phyloP scores from a whole-genome alignment of 2,113 vertebrate species.

The Hippotragus niger region DNA sequence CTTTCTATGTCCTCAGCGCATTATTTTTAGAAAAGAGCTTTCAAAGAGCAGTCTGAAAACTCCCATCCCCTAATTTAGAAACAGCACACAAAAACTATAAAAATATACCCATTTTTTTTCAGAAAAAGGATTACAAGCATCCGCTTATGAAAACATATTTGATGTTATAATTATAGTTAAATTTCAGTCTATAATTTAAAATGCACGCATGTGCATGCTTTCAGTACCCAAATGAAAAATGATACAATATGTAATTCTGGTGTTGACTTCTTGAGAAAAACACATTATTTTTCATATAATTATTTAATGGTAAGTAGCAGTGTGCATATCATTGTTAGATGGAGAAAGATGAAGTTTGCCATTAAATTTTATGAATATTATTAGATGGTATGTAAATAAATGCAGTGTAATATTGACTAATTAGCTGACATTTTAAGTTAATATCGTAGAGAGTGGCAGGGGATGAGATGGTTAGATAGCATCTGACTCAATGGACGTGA shows the following conservation, averaged over 20 bases:
- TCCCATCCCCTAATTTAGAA: slow-evolving; percentile 60
- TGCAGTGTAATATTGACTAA: not conserved
- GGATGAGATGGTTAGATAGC: not conserved
- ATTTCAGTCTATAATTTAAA: slow-evolving; percentile 53
- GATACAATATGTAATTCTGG: slow-evolving; percentile 45
- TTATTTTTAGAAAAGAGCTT: slow-evolving; percentile 69
- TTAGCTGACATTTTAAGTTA: not conserved
- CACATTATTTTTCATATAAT: not conserved
- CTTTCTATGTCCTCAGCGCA: slow-evolving; percentile 25
- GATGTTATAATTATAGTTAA: slow-evolving; percentile 63
- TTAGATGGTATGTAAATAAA: not conserved
- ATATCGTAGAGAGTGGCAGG: not conserved
- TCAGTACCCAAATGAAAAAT: not conserved
- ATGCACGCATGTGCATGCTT: not conserved
- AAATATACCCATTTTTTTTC: slow-evolving; percentile 23
- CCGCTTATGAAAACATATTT: slow-evolving; percentile 62
- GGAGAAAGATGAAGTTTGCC: not conserved
- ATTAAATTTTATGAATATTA: not conserved
- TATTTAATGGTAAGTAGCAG: slow-evolving; percentile 14
- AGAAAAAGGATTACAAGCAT: slow-evolving; percentile 42
- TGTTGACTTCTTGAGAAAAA: not conserved
- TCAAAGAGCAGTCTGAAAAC: slow-evolving; percentile 43
- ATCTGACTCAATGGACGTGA: not conserved
- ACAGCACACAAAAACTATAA: slow-evolving; percentile 33
- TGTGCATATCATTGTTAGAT: not conserved